These are phyloP conservation scores for Meriones psammophilus DNA, from an alignment of 2,797 vertebrate genomes.

Conservation along the genomic window DNA sequence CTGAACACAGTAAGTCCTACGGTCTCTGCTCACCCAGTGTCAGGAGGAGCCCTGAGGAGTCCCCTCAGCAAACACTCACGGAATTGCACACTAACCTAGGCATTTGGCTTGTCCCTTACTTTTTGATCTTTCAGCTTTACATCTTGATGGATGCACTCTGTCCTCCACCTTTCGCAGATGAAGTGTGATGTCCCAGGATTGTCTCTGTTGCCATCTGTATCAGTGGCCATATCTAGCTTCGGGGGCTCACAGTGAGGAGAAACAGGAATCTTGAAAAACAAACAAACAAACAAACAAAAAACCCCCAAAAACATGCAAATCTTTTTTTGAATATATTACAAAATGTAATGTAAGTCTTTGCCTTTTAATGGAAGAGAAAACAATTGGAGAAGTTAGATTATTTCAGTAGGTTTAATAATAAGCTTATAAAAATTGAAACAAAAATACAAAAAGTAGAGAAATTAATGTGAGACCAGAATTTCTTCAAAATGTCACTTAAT, in stretches of 20 bases:
- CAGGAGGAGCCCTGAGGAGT: not conserved
- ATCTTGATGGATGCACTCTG: not conserved
- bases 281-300: not conserved
- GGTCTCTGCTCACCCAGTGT: not conserved
- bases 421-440: not conserved
- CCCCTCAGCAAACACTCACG: constrained; percentile 4
- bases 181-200: not conserved
- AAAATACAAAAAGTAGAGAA: constrained; percentile 7
- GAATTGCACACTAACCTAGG: not conserved
- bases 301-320: not conserved
- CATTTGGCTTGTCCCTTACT: constrained; percentile 24
- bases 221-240: not conserved
- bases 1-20: not conserved
- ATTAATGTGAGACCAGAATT: not conserved
- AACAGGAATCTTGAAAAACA: not conserved
- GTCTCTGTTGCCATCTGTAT: not conserved
- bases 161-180: not conserved
- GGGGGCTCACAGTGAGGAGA: not conserved
- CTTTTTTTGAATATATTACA: constrained; percentile 56
- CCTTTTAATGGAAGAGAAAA: constrained; percentile 48
- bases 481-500: constrained; percentile 46
- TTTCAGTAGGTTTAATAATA: constrained; percentile 40
- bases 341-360: not conserved
- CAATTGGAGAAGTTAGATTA: constrained; percentile 6
- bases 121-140: constrained; percentile 49